A percentile compares a stretch with the other conserved stretches of the same genome.
Conservation (phyloP, 2,797 vertebrate genomes). For the Catamblyrhynchus diadema region DNA sequence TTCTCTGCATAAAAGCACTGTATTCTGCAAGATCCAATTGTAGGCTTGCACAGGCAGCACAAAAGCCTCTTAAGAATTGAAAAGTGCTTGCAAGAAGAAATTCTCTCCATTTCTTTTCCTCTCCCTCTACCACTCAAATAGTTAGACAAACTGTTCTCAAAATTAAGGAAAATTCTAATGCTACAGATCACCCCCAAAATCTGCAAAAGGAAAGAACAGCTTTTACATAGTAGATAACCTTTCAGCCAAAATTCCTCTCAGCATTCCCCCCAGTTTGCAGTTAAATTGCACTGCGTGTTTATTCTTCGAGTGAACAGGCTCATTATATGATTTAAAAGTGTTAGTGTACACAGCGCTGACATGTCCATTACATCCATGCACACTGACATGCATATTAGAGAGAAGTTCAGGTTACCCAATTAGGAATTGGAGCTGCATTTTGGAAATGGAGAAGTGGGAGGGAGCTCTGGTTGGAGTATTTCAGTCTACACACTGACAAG, state of each 20-base stretch:
- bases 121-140: background rate
- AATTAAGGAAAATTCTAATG: background rate
- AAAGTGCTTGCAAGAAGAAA: background rate
- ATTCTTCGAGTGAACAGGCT: conserved; percentile 24
- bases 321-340: conserved; percentile 26
- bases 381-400: background rate
- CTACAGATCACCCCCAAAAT: background rate
- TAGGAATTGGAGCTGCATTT: conserved; percentile 20
- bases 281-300: background rate
- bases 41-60: background rate
- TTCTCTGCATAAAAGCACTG: background rate
- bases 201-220: background rate
- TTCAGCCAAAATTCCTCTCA: background rate
- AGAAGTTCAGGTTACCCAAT: conserved; percentile 28
- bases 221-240: background rate
- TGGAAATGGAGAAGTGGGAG: background rate
- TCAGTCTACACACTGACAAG: background rate
- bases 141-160: background rate
- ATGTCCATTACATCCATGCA: background rate
- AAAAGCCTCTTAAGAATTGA: conserved; percentile 5
- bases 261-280: background rate
- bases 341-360: background rate
- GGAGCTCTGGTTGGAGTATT: background rate
- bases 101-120: background rate
- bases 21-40: background rate